phyloP scores from a whole-genome alignment of 1,140 invertebrate genomes.

The Leptinotarsa texana region DNA sequence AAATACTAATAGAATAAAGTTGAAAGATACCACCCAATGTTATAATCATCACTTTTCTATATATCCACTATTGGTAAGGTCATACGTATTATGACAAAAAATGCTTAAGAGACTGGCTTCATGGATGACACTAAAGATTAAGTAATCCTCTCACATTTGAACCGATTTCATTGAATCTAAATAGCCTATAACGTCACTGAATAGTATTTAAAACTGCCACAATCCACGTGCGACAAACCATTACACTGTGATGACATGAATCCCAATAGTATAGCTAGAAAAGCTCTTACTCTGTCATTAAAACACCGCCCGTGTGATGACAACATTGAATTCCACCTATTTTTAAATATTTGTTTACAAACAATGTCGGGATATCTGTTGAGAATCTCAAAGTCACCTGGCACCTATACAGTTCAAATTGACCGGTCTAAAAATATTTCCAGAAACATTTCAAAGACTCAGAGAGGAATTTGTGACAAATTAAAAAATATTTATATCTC shows the following conservation, averaged over 20 bases:
- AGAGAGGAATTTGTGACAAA: background rate
- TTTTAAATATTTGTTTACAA: constrained; percentile 7
- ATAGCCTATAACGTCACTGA: background rate
- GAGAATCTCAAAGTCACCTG: background rate
- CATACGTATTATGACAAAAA: too few relatives aligned
- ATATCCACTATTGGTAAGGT: too few relatives aligned
- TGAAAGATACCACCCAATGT: too few relatives aligned
- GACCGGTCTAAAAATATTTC: background rate
- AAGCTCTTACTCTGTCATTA: background rate
- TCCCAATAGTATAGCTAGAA: background rate
- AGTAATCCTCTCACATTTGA: too few relatives aligned
- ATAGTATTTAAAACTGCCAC: background rate
- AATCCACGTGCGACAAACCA: background rate
- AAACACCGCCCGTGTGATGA: background rate
- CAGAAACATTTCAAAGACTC: background rate
- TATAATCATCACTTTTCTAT: too few relatives aligned
- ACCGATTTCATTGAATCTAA: too few relatives aligned
- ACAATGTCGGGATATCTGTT: background rate
- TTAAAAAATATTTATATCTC: background rate
- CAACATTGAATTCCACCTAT: background rate
- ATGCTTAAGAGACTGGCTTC: too few relatives aligned
- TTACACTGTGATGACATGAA: background rate
- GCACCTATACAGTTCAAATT: background rate
- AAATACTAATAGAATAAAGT: too few relatives aligned
- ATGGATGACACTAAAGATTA: too few relatives aligned